Base-by-base conservation (phyloP, 2,888 invertebrate genomes). In the Trissonchulus latispiculum region DNA sequence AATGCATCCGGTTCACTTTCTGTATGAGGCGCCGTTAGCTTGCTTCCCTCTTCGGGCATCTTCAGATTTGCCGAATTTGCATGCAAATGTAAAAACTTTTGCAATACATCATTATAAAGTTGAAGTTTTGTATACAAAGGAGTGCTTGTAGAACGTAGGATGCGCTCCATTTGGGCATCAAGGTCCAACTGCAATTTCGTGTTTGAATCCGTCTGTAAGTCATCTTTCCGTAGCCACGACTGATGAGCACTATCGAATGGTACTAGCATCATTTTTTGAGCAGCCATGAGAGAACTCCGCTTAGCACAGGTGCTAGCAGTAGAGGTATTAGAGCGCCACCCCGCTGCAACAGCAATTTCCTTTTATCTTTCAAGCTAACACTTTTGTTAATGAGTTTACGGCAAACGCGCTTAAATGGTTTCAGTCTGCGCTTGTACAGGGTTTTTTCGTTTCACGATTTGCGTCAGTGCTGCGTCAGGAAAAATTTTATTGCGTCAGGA, bases 221-320 rank as follows among this genome's bases (percentile, higher is more conserved):
- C 8, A 64, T 32, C 33, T 29, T 64, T 64, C 8, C n/a, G 8
- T n/a, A n/a, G n/a, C n/a, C n/a, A n/a, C n/a, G n/a, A n/a, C 15
- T n/a, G 66, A 18, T 64, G 32, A 18, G 33, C 8, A n/a, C 15
- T 32, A 8, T 8, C n/a, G 15, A 35, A 8, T 64, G 66, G 66
- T 35, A 64, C 15, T n/a, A 64, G 15, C 18, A 64, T 64, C 66
- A 64, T 64, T 64, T 64, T 64, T 59, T 64, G 29, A 29, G 66
- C 66, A 18, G 66, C n/a, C 66, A 64, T 64, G 66, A 35, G 29
- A n/a, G n/a, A n/a, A 64, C 8, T n/a, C 32, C 66, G 29, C 8
- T 15, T 8, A 64, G 29, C 29, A 64, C n/a, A 64, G 66, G 66
- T 32, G 18, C 15, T 35, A 64, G n/a, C 29, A 64, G 29, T 15